These are phyloP conservation scores for Pelusios castaneus DNA, from an alignment of 2,113 vertebrate genomes.

Conservation along the genomic window DNA sequence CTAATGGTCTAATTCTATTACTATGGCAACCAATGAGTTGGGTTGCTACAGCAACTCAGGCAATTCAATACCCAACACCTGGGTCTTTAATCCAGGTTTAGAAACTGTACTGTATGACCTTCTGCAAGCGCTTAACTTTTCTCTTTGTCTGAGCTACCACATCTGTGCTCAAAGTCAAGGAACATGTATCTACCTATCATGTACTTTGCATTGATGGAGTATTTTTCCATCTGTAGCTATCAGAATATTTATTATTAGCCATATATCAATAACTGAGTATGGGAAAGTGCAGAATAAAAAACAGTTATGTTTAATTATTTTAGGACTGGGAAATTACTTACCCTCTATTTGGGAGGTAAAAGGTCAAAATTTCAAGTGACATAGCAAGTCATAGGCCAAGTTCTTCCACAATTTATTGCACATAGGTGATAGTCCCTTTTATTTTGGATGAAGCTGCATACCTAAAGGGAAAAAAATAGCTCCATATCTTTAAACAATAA, in stretches of 20 bases:
- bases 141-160: not conserved
- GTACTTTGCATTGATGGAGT: not conserved
- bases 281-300: not conserved
- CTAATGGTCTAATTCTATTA: too few relatives aligned
- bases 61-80: too few relatives aligned
- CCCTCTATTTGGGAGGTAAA: slow-evolving; percentile 11
- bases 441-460: too few relatives aligned
- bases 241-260: not conserved
- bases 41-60: too few relatives aligned
- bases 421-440: too few relatives aligned
- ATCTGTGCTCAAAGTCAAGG: not conserved
- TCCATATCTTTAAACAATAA: not conserved
- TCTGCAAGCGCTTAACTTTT: not conserved
- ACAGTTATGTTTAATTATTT: not conserved
- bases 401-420: too few relatives aligned
- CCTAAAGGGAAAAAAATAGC: too few relatives aligned
- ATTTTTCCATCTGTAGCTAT: too few relatives aligned
- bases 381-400: not conserved
- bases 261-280: not conserved
- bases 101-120: not conserved
- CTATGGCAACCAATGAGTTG: too few relatives aligned
- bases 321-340: not conserved
- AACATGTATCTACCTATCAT: not conserved
- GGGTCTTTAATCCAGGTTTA: not conserved
- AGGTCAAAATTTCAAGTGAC: not conserved